phyloP scores from a whole-genome alignment of 2,113 vertebrate genomes.

The Symphodus melops region DNA sequence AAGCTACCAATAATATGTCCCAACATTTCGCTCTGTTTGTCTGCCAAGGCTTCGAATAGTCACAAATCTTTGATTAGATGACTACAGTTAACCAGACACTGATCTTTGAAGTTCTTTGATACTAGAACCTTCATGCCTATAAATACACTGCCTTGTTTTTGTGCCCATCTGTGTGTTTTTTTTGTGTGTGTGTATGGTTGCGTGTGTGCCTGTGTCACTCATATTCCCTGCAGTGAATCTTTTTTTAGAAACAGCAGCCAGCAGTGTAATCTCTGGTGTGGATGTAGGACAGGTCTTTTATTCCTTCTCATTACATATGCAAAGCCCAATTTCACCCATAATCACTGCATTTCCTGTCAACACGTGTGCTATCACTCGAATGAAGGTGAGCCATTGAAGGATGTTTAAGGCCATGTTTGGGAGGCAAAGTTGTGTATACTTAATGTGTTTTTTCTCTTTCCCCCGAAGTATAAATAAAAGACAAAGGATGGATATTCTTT shows the following conservation, averaged over 20 bases:
- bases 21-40: conserved; percentile 44
- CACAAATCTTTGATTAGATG: conserved; percentile 49
- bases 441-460: not conserved
- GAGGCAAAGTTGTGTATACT: not conserved
- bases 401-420: not conserved
- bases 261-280: conserved; percentile 74
- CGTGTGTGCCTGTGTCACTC: conserved; percentile 62
- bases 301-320: conserved; percentile 74
- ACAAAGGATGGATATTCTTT: too few species aligned
- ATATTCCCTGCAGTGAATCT: conserved; percentile 73
- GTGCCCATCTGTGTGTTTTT: conserved; percentile 34
- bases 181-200: conserved; percentile 35
- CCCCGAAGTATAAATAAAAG: too few species aligned
- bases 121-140: conserved; percentile 58
- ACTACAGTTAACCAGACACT: conserved; percentile 52
- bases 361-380: conserved; percentile 41
- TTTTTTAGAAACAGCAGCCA: conserved; percentile 78
- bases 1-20: conserved; percentile 47
- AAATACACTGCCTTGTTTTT: conserved; percentile 65
- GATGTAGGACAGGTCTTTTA: conserved; percentile 76
- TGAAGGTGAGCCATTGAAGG: conserved; percentile 31
- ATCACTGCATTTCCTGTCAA: conserved; percentile 55
- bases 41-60: conserved; percentile 51
- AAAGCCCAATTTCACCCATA: conserved; percentile 68
- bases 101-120: conserved; percentile 59